Evolutionary conservation across 2,888 invertebrate species (phyloP).

Genomic region (Nebria brevicollis): DNA sequence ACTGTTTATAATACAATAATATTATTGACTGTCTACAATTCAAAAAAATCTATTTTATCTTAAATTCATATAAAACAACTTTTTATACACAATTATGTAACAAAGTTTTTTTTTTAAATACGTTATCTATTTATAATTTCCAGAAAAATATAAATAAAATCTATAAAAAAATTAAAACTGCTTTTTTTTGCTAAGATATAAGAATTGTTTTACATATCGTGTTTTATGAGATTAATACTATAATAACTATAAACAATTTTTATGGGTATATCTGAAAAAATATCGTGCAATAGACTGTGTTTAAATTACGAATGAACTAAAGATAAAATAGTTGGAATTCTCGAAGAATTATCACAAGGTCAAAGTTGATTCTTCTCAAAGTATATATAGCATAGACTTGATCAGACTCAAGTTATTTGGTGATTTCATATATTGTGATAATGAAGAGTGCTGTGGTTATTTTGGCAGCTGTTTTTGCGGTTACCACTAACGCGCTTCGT

Average conservation of each 20-base stretch:
- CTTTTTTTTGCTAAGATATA: neutral
- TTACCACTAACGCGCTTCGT: constrained; percentile 6
- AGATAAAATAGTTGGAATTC: neutral
- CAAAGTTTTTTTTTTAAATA: too few relatives aligned
- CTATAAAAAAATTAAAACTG: neutral
- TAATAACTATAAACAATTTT: too few relatives aligned
- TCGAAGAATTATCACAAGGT: neutral
- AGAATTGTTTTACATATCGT: neutral
- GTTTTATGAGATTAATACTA: neutral
- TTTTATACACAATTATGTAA: too few relatives aligned
- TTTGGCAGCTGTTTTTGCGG: constrained; percentile 22
- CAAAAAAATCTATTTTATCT: too few relatives aligned
- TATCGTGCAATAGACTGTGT: neutral
- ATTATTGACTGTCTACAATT: too few relatives aligned
- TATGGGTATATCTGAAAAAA: neutral
- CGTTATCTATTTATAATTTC: too few relatives aligned
- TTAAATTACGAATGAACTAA: neutral
- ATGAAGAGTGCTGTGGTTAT: constrained; percentile 23
- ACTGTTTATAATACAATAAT: too few relatives aligned
- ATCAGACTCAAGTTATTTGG: neutral
- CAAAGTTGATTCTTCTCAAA: neutral
- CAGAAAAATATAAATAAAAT: neutral
- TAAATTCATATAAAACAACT: too few relatives aligned
- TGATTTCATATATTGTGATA: neutral
- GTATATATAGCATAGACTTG: neutral